Evolutionary conservation across 2,797 vertebrate genomes (phyloP), one percentile per base, ranked within the genome.

Genomic region (Eleutherodactylus coqui): DNA sequence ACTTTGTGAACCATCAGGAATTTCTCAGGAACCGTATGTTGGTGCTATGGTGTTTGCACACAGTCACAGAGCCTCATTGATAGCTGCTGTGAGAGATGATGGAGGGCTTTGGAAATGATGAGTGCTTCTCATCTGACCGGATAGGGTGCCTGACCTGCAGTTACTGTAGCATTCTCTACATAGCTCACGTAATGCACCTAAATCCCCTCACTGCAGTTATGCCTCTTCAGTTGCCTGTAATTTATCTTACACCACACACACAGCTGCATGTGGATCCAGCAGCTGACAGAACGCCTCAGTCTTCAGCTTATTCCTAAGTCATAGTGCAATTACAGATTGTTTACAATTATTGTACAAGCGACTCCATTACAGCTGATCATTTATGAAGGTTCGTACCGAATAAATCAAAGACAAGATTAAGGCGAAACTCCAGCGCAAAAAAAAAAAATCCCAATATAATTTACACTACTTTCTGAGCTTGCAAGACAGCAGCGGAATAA

Each of bases 171-270:
- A 87, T 87, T 87, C 86, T 29, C 82, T 69, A 62, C 86, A 87
- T 87, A 87, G 53, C 76, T 85, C 51, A 17, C 76, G 70, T 87
- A 87, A 87, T 85, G 45, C 82, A 87, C 69, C 82, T 87, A 87
- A 87, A 87, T 87, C 86, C 86, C 55, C 38, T 29, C 73, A 45
- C 77, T 85, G 34, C 32, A 80, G 76, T 81, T 87, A 21, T 87
- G 75, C 82, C 55, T 80, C 86, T 85, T n/a, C 47, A 45, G 82
- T 85, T 84, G 69, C 70, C 75, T 53, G 77, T 62, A 53, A 80
- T 87, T 69, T 64, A 84, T 87, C 82, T 76, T 34, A 80, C 82
- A 67, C 53, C 69, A 43, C 82, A 84, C 67, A 47, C 43, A 81
- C 86, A 84, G 86, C 86, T 85, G 86, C 34, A 67, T 53, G n/a